Evolutionary conservation across 2,888 invertebrate genomes (phyloP), one percentile per base, ranked within the genome.

Genomic region (Monoplex corrugatus): DNA sequence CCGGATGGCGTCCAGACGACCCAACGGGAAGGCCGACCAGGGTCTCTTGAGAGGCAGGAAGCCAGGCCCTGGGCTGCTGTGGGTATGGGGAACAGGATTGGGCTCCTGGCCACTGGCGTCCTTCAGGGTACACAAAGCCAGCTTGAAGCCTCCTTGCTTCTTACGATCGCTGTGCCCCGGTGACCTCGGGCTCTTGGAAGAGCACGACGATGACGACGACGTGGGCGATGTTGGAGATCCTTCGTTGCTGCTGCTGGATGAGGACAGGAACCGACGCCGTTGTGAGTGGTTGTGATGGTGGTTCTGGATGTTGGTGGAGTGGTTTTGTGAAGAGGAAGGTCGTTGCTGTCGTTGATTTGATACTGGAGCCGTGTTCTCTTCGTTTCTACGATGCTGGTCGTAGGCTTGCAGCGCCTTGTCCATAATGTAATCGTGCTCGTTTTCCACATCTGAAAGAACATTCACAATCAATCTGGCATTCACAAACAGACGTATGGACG

Each of bases 371-470:
- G 5, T 44, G 19, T 68, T 44, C 35, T 45, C 78, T 5, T 87
- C 87, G 57, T 23, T 57, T 40, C 35, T 23, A 23, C 93, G 78
- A 83, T 94, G 93, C 23, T 91, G 92, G 84, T 89, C 90, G 89
- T 94, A 93, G 3, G 94, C 93, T 83, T 89, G 90, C n/a, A 94
- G 87, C 13, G 94, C 94, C 89, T 92, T 92, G 32, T 92, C 92
- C 93, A 94, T 94, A 75, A 94, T 94, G 86, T 93, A 93, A 68
- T 93, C 92, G 84, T 94, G 93, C 57, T 94, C 94, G 72, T 93
- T 91, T 84, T 94, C 93, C 19, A 94, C 90, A 91, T 94, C 94
- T 94, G 91, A 45, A 92, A 92, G 43, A 40, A 2, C 13, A 43
- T n/a, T n/a, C n/a, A n/a, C n/a, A n/a, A n/a, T n/a, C n/a, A n/a